A percentile compares a stretch with the other conserved stretches of the same genome.
Conservation (phyloP, 1,140 invertebrate species). For the Charaxes varanes region DNA sequence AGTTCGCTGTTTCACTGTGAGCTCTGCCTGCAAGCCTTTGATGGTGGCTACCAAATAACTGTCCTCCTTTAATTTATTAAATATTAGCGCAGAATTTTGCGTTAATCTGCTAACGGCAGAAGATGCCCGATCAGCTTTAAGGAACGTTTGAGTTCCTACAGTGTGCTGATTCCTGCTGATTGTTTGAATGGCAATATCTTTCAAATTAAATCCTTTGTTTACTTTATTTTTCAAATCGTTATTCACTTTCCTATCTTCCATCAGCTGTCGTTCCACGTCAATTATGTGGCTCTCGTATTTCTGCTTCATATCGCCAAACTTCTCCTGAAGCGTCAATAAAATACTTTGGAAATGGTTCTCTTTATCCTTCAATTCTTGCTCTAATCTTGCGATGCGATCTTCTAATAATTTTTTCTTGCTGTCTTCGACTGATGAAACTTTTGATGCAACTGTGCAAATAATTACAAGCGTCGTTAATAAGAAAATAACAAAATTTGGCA, state of each 20-base stretch:
- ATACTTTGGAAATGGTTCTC: slow-evolving; percentile 81
- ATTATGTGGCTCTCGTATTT: slow-evolving; percentile 84
- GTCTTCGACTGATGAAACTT: slow-evolving; percentile 75
- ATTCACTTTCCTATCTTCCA: slow-evolving; percentile 75
- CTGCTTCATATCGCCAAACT: slow-evolving; percentile 83
- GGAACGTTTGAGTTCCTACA: slow-evolving; percentile 47
- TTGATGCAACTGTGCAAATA: slow-evolving; percentile 61
- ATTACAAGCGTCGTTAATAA: slow-evolving; percentile 13
- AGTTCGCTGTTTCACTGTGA: slow-evolving; percentile 82
- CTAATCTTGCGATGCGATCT: slow-evolving; percentile 80
- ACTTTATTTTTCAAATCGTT: slow-evolving; percentile 74
- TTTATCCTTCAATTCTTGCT: slow-evolving; percentile 80
- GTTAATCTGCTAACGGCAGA: slow-evolving; percentile 67
- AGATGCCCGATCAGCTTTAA: slow-evolving; percentile 46
- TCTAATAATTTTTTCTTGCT: slow-evolving; percentile 80
- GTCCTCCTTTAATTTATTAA: slow-evolving; percentile 80
- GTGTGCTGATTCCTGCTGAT: slow-evolving; percentile 26
- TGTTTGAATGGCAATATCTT: slow-evolving; percentile 47
- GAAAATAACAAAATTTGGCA: neutral
- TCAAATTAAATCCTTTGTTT: slow-evolving; percentile 51
- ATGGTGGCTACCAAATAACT: slow-evolving; percentile 85
- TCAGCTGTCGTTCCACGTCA: slow-evolving; percentile 80
- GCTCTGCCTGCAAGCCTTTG: slow-evolving; percentile 82
- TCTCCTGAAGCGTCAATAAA: slow-evolving; percentile 81
- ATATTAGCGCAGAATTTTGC: slow-evolving; percentile 72